Base-by-base conservation (phyloP, 1,140 invertebrate genomes). In the Phymastichus coffea region DNA sequence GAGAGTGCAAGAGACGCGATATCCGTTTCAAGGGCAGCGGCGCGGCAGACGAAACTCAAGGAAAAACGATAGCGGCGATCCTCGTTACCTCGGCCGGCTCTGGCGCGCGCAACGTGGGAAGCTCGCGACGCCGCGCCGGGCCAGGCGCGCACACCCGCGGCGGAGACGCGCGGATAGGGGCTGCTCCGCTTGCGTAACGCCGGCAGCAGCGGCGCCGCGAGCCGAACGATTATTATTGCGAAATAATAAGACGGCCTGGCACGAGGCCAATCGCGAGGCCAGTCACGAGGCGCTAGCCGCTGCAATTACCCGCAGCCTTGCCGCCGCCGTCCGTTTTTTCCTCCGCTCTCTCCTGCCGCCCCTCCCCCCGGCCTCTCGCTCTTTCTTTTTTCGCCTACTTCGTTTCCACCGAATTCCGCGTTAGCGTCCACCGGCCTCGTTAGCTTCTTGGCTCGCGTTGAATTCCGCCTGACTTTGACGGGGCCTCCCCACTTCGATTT, bases 231-330 rank as follows among this genome's bases (percentile, higher is more conserved):
- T 46, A 55, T 46, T 37, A 46, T 55, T 56, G 22, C 54, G 22
- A 56, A 56, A 56, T 56, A 56, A 56, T 56, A 47, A 47, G 54
- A 47, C 15, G 33, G 33, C 54, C 14, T 47, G 55, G 55, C 48
- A 33, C 41, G 15, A 22, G n/a, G n/a, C n/a, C n/a, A n/a, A n/a
- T n/a, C n/a, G n/a, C n/a, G n/a, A n/a, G 19, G 48, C 23, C 55
- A 57, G 40, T 47, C 52, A 63, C 17, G 40, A 53, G 43, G 54
- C 54, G 43, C 43, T 33, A 56, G 43, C 37, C 33, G 30, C 22
- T 28, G 43, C 33, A 47, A 56, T 56, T 56, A 44, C 49, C n/a
- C 43, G 26, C 14, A 41, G 7, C n/a, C n/a, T n/a, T n/a, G n/a
- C n/a, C n/a, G n/a, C n/a, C n/a, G n/a, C n/a, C n/a, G n/a, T 6